Percentiles rank a stretch among this genome's conserved stretches.
Conservation (phyloP, 2,888 invertebrate genomes). For the Hesperia comma region DNA sequence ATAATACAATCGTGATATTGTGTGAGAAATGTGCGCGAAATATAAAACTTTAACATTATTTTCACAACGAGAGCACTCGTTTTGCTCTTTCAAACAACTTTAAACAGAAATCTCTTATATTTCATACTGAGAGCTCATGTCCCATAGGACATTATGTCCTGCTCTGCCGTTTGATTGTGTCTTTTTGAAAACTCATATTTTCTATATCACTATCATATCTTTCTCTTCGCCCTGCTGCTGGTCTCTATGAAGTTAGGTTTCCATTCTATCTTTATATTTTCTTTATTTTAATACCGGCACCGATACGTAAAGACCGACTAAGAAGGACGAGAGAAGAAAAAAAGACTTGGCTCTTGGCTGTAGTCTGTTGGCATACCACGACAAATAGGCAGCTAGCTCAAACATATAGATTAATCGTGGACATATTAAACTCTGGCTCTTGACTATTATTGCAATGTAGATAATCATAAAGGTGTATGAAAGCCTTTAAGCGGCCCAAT, state of each 20-base stretch:
- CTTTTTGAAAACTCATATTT: constrained; percentile 17
- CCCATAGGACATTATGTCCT: constrained; percentile 23
- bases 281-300: too few species aligned
- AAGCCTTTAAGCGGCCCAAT: too few species aligned
- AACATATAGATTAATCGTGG: too few species aligned
- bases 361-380: too few species aligned
- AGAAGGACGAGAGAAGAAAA: neutral
- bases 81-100: constrained; percentile 23
- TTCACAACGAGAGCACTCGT: constrained; percentile 14
- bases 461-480: too few species aligned
- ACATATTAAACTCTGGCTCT: too few species aligned
- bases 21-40: constrained; percentile 20
- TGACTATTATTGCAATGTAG: too few species aligned
- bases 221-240: neutral
- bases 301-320: too few species aligned
- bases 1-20: constrained; percentile 17
- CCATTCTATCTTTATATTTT: too few species aligned
- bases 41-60: constrained; percentile 29
- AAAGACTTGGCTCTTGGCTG: too few species aligned
- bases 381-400: too few species aligned
- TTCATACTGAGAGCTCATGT: constrained; percentile 23
- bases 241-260: neutral
- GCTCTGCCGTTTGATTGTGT: constrained; percentile 4
- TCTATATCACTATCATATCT: neutral
- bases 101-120: constrained; percentile 29